Percentiles rank a stretch among this genome's conserved stretches.
Conservation (phyloP, 2,797 vertebrate species). For the Catamblyrhynchus diadema region DNA sequence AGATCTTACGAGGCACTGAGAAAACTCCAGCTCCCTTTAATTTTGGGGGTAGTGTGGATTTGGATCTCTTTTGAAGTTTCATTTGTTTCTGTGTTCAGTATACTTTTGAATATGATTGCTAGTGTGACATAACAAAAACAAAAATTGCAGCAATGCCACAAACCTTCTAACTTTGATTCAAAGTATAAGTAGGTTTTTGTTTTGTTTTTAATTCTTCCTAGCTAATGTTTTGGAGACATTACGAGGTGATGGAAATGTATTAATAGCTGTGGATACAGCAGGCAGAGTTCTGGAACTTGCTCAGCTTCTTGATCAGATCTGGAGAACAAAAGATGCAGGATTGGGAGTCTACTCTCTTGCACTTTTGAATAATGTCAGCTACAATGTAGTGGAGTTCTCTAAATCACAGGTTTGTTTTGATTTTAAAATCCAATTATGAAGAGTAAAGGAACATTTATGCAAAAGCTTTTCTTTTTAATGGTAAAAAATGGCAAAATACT, state of each 20-base stretch:
- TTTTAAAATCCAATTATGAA: not conserved
- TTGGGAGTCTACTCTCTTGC: slow-evolving; percentile 93
- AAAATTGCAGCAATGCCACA: not conserved
- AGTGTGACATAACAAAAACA: not conserved
- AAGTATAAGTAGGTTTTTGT: not conserved
- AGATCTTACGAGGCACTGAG: not conserved
- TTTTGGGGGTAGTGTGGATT: not conserved
- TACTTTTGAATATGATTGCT: not conserved
- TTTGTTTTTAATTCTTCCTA: slow-evolving; percentile 59
- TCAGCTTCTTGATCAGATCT: slow-evolving; percentile 97
- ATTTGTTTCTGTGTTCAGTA: not conserved
- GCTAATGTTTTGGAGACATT: slow-evolving; percentile 97
- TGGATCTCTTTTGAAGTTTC: not conserved
- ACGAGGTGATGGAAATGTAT: slow-evolving; percentile 92
- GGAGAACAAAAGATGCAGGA: slow-evolving; percentile 98
- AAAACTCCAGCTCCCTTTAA: not conserved
- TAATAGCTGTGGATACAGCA: slow-evolving; percentile 95
- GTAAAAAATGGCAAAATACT: not conserved
- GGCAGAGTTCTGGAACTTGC: slow-evolving; percentile 96
- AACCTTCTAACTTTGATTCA: not conserved
- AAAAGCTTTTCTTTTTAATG: not conserved
- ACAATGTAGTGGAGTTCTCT: slow-evolving; percentile 98
- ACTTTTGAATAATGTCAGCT: slow-evolving; percentile 97
- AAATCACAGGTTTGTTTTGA: slow-evolving; percentile 92
- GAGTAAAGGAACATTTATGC: not conserved